phyloP scores from a whole-genome alignment of 2,888 invertebrate species.

The Amphipyra berbera region DNA sequence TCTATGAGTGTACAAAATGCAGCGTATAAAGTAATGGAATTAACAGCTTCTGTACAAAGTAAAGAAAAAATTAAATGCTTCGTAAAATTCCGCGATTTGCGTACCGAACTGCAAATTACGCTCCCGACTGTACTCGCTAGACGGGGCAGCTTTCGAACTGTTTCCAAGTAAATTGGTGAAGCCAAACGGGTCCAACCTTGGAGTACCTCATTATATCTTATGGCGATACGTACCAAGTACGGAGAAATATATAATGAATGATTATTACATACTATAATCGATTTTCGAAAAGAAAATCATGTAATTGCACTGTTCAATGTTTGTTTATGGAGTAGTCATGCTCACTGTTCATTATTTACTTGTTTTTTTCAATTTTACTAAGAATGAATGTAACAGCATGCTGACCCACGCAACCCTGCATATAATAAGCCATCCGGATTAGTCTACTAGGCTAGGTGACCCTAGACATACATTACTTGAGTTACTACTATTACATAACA shows the following conservation, averaged over 20 bases:
- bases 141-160: slow-evolving; percentile 64
- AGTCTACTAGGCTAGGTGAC: no score
- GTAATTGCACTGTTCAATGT: not conserved
- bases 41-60: no score
- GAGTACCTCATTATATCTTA: slow-evolving; percentile 43
- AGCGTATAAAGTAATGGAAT: no score
- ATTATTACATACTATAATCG: slow-evolving; percentile 15
- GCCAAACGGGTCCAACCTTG: slow-evolving; percentile 52
- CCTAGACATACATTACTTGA: no score
- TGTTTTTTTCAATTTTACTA: not conserved
- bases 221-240: slow-evolving; percentile 18
- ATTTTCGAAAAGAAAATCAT: slow-evolving; percentile 11
- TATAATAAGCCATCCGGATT: not conserved
- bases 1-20: no score
- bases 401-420: not conserved
- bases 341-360: not conserved
- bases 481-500: no score
- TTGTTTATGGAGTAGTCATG: not conserved
- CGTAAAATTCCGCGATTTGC: no score
- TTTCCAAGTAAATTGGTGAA: slow-evolving; percentile 62
- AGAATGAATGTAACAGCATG: not conserved
- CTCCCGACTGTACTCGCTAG: slow-evolving; percentile 56
- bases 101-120: slow-evolving; percentile 1
- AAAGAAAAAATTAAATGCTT: no score
- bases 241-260: slow-evolving; percentile 32